phyloP scores from a whole-genome alignment of 2,888 invertebrate species.

The Drosophila neonasuta region DNA sequence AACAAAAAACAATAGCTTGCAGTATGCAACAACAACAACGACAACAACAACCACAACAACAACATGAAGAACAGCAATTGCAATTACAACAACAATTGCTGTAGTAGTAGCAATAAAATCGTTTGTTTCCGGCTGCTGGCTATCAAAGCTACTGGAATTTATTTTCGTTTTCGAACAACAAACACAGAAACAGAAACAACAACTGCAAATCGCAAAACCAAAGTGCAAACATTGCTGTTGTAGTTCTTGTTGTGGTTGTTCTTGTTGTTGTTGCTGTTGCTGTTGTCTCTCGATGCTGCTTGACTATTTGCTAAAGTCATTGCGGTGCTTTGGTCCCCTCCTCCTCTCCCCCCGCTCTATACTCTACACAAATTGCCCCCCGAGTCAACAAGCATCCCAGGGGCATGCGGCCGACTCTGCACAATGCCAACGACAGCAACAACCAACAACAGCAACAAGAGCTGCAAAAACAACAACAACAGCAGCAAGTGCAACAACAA shows the following conservation, averaged over 20 bases:
- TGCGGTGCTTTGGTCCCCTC: conserved; percentile 61
- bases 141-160: conserved; percentile 73
- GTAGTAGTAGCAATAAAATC: conserved; percentile 73
- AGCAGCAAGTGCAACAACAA: conserved; percentile 46
- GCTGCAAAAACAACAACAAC: conserved; percentile 45
- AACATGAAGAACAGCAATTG: conserved; percentile 39
- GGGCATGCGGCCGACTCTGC: conserved; percentile 39
- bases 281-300: conserved; percentile 62
- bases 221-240: conserved; percentile 73
- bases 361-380: conserved; percentile 46
- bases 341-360: neutral
- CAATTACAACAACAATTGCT: conserved; percentile 60
- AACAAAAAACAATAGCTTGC: conserved; percentile 55
- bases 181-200: conserved; percentile 53
- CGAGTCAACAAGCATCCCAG: conserved; percentile 45
- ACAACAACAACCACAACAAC: conserved; percentile 34
- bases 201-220: conserved; percentile 77
- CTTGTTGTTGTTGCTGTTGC: conserved; percentile 46
- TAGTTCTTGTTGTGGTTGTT: conserved; percentile 37
- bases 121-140: conserved; percentile 69
- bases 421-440: conserved; percentile 62
- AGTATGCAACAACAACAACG: conserved; percentile 46
- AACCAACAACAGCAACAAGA: conserved; percentile 34
- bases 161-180: conserved; percentile 63
- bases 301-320: conserved; percentile 77